Evolutionary conservation across 1,140 invertebrate species (phyloP), one percentile per base, ranked within the genome.

Genomic region (Drosophila pallidifrons): DNA sequence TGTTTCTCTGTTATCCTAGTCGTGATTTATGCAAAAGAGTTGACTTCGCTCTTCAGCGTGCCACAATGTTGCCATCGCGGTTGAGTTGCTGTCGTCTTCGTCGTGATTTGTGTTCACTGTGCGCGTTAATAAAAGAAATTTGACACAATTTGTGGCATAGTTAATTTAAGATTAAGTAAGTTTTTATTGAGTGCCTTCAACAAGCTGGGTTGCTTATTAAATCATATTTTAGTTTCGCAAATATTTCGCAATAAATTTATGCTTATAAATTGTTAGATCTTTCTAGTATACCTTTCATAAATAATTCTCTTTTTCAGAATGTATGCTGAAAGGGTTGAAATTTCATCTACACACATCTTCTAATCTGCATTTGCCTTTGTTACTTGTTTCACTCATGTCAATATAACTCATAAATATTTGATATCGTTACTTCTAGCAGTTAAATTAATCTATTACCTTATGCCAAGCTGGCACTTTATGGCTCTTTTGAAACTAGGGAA

Each of bases 11-110:
- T 75, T 77, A 77, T 74, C 59, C 54, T 55, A 68, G 60, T 41
- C 66, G 63, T 85, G 85, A 88, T 88, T 88, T 85, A 88, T 88
- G 85, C 75, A 63, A 85, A 83, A 83, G 80, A 83, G 83, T 87
- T 87, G 73, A 55, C 66, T 52, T 30, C 43, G 49, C n/a, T 35
- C 1, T 20, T 15, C 13, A 20, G 30, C 7, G 3, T 30, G 28
- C 51, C 28, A 13, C 51, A 54, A 32, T 54, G 51, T 32, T 13
- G 41, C 11, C 57, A 28, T 30, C 52, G 15, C 8, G 28, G 30
- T 15, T 35, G 52, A 38, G 16, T 45, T 10, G 35, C 55, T 58
- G 35, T 43, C 35, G 11, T 10, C 35, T 38, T 38, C 8, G 35
- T 38, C 41, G 16, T 45, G 57, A 59, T 59, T 59, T 45, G 54